Evolutionary conservation across 2,888 invertebrate genomes (phyloP), one percentile per base, ranked within the genome.

Genomic region (Creontiades dilutus): DNA sequence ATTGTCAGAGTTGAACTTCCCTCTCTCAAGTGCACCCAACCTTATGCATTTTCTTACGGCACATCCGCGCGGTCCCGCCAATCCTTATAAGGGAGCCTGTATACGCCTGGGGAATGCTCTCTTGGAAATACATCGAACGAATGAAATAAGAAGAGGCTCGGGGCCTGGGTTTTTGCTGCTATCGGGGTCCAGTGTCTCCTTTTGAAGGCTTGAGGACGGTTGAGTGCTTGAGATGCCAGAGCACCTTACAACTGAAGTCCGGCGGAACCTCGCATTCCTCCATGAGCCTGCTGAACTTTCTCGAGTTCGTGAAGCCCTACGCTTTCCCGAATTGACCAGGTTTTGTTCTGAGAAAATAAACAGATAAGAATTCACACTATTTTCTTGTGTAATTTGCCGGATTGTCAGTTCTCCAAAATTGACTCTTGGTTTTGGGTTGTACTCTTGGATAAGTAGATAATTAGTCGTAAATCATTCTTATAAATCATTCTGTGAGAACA

Each of bases 211-310:
- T n/a, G 57, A 16, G n/a, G 57, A 57, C 57, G 57, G n/a, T n/a
- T 57, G 57, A 57, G n/a, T 57, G 14, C 57, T 57, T 57, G 57
- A 57, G 57, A 57, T 57, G 57, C 57, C 57, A n/a, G 57, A n/a
- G 57, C 57, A 7, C 57, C 57, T n/a, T n/a, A 57, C 57, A 16
- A n/a, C 57, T 57, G 57, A 57, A 57, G n/a, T 16, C 57, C 1
- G 57, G n/a, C 57, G 57, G n/a, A 57, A 14, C 57, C 57, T 57
- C 57, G 57, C 57, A 57, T 57, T 57, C 57, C 57, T 16, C 57
- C n/a, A n/a, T 57, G 16, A n/a, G 12, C 57, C n/a, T 7, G n/a
- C 57, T 57, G 57, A 57, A 57, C 57, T 57, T 57, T 57, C 57
- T 57, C 57, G 57, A 57, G n/a, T n/a, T 57, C 57, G 0, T 14